A percentile compares a stretch with the other conserved stretches of the same genome.
Evolutionary conservation across 2,797 vertebrate genomes (phyloP).

Genomic region (Cossypha dichroa): DNA sequence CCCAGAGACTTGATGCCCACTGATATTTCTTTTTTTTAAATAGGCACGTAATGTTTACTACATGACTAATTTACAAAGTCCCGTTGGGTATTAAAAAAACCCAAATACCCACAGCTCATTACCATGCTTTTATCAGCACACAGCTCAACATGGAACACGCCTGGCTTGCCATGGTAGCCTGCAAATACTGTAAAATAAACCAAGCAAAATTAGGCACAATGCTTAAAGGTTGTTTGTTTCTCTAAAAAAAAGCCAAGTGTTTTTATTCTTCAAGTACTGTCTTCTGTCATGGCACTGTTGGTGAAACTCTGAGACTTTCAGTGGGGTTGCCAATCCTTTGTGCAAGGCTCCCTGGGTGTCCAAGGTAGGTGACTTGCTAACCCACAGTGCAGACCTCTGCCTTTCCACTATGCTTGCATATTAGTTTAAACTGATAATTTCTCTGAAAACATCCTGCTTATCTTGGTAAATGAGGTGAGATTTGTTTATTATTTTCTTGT

Average conservation of each 20-base stretch:
- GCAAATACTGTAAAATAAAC: background rate
- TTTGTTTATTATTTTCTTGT: background rate
- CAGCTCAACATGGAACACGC: background rate
- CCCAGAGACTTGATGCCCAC: background rate
- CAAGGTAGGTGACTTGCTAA: background rate
- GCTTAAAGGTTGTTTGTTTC: background rate
- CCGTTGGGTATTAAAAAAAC: rapidly evolving
- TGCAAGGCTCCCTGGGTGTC: background rate
- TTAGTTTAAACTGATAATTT: background rate
- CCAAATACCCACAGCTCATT: background rate
- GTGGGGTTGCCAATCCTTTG: background rate
- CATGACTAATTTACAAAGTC: background rate
- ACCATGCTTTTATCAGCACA: background rate
- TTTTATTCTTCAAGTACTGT: background rate
- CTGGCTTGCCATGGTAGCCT: background rate
- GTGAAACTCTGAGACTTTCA: background rate
- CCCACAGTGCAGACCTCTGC: background rate
- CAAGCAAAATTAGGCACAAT: background rate
- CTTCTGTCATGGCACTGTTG: background rate
- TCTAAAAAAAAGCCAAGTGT: background rate
- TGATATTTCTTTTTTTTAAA: background rate
- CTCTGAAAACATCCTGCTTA: background rate
- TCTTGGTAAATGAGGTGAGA: background rate
- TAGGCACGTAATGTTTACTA: background rate
- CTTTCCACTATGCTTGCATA: background rate